A percentile compares a stretch with the other conserved stretches of the same genome.
Conservation (phyloP, 2,113 vertebrate species). For the Notothenia rossii region DNA sequence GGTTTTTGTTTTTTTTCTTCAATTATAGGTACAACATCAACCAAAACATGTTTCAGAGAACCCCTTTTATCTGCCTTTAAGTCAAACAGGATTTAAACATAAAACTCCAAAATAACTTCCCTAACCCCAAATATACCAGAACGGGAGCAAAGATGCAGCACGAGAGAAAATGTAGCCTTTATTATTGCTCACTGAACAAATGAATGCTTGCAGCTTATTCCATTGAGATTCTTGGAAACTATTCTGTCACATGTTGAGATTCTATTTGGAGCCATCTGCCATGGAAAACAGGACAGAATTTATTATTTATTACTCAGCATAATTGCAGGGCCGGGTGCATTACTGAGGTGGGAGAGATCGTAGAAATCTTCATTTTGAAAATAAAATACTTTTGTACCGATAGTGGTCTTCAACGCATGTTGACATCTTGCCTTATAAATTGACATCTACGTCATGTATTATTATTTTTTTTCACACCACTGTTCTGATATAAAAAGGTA, state of each 20-base stretch:
- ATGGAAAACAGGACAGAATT: constrained; percentile 73
- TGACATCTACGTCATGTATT: not conserved
- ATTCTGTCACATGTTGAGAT: constrained; percentile 74
- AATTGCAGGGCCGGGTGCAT: constrained; percentile 60
- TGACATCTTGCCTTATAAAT: not conserved
- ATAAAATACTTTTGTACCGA: constrained; percentile 30
- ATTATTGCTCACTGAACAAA: constrained; percentile 55
- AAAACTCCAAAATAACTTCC: constrained; percentile 18
- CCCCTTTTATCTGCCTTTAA: constrained; percentile 15
- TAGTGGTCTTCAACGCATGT: not conserved
- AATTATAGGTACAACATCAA: constrained; percentile 5
- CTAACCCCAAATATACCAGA: constrained; percentile 25
- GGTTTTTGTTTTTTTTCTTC: constrained; percentile 34
- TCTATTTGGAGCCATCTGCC: constrained; percentile 76
- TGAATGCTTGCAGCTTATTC: constrained; percentile 65
- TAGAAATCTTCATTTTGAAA: constrained; percentile 33
- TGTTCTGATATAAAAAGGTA: not conserved
- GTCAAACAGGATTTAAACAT: constrained; percentile 7
- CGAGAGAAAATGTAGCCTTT: constrained; percentile 42
- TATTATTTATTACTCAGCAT: constrained; percentile 74
- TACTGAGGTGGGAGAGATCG: constrained; percentile 52
- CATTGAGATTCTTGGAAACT: constrained; percentile 76
- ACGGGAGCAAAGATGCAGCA: constrained; percentile 38
- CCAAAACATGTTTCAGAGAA: not conserved
- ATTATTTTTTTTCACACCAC: not conserved